Evolutionary conservation across 1,140 invertebrate species (phyloP), one percentile per base, ranked within the genome.

Genomic region (Pentalonia nigronervosa): DNA sequence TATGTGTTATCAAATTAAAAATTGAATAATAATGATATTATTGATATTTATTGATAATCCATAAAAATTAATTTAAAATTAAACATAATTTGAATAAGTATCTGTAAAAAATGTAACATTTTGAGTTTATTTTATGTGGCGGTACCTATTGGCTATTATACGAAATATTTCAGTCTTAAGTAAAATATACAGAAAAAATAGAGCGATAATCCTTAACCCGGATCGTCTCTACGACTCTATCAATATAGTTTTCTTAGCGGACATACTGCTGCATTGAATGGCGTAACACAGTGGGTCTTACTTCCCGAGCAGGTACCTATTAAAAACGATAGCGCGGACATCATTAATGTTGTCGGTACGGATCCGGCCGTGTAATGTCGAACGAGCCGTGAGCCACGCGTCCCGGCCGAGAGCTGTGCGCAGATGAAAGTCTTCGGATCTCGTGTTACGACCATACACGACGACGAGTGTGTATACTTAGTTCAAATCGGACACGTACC

Each of bases 401-500:
- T 88, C 47, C 86, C 47, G 11, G 60, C 23, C n/a, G 87, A 88
- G 45, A 34, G 30, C 30, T 83, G 41, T 23, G 87, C 36, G 47
- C 23, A 9, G 60, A 88, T 88, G 87, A 88, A 88, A 88, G 87
- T 88, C 83, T 84, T 84, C 41, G n/a, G 45, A 45, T 50, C n/a
- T 87, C 14, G 47, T 17, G 21, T 45, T 84, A 25, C 83, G 83
- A 41, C 9, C 4, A 45, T 25, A 41, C 60, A 76, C 60, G 30
- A 76, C 30, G 11, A 67, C 34, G 81, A 36, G 81, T 25, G 21
- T 50, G 20, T n/a, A 4, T 25, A 25, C n/a, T 4, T 11, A 25
- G 41, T 45, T 84, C 41, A 84, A 84, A 84, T 83, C 81, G 20
- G 81, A 83, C 36, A 83, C 81, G 81, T 84, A 45, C 36, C 36